phyloP scores from a whole-genome alignment of 2,888 invertebrate species.

The Phortica okadai region DNA sequence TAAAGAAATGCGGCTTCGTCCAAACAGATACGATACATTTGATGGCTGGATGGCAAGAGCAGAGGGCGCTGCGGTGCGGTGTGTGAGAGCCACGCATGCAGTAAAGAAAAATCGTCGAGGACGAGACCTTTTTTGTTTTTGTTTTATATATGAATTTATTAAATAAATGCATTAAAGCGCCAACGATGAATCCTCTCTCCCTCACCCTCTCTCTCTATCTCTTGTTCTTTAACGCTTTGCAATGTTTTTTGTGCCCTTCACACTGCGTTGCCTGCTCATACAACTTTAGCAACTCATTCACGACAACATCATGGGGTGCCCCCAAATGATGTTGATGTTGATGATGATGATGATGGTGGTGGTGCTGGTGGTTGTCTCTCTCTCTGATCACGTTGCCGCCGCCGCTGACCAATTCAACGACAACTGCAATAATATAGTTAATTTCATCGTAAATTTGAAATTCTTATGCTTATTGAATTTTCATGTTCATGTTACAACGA shows the following conservation, averaged over 20 bases:
- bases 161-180: slow-evolving; percentile 65
- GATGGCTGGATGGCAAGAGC: too few species aligned
- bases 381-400: neutral
- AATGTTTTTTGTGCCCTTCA: neutral
- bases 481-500: slow-evolving; percentile 58
- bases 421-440: slow-evolving; percentile 68
- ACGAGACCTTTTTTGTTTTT: neutral
- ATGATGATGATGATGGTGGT: neutral
- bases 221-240: neutral
- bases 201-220: neutral
- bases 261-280: neutral
- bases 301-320: slow-evolving; percentile 17
- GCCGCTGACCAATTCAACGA: slow-evolving; percentile 34
- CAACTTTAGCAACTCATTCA: neutral
- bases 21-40: neutral
- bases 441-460: slow-evolving; percentile 73
- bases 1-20: neutral
- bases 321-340: neutral
- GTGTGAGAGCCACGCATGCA: neutral
- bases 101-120: neutral
- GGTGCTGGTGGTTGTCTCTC: neutral
- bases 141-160: slow-evolving; percentile 68
- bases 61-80: too few species aligned
- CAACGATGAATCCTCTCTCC: neutral
- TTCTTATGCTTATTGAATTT: slow-evolving; percentile 75